Conservation (phyloP, 2,113 vertebrate genomes). For the Sitta europaea region DNA sequence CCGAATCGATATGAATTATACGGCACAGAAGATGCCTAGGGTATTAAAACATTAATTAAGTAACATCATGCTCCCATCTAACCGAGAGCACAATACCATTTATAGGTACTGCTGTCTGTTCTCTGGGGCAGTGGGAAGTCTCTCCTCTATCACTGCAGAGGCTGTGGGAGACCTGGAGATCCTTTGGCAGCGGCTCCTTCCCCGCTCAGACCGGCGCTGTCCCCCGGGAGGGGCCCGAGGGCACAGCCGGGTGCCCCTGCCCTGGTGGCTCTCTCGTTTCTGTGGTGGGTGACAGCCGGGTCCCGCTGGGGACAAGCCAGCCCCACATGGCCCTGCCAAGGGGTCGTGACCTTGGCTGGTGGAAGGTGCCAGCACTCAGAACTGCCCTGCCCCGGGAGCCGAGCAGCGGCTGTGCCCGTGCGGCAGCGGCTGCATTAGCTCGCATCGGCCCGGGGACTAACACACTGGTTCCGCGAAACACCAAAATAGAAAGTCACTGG, state of each 20-base stretch:
- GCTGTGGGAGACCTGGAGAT: background rate
- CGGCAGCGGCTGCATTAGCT: background rate
- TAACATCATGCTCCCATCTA: conserved; percentile 60
- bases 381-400: background rate
- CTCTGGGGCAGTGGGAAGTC: conserved; percentile 4
- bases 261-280: accelerated
- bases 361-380: background rate
- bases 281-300: accelerated
- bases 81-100: conserved; percentile 50
- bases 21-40: conserved; percentile 58
- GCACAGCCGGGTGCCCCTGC: accelerated
- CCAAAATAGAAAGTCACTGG: conserved; percentile 53
- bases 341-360: accelerated
- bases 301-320: background rate
- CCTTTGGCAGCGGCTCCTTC: background rate
- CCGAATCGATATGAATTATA: conserved; percentile 59
- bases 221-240: accelerated
- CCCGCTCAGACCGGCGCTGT: accelerated
- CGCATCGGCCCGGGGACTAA: background rate
- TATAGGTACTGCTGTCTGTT: background rate
- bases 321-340: background rate
- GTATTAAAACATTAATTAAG: conserved; percentile 69
- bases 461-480: background rate
- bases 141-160: background rate
- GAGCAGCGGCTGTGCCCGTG: background rate